Conservation (phyloP, 2,888 invertebrate genomes). For the Pyrocoelia pectoralis region DNA sequence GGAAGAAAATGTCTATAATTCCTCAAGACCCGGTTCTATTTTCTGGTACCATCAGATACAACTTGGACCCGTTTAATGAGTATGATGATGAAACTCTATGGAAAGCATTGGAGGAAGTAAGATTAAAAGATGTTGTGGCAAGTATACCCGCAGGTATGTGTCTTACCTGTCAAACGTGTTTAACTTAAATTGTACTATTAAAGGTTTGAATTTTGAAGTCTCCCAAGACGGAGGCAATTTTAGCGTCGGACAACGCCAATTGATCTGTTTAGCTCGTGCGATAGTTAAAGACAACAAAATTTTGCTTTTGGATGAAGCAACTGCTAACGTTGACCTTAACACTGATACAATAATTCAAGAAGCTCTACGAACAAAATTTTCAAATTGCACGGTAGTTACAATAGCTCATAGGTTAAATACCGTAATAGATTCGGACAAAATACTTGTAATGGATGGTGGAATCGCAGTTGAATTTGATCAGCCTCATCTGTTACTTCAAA, state of each 20-base stretch:
- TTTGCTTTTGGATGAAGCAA: constrained; percentile 69
- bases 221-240: constrained; percentile 67
- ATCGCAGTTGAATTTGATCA: constrained; percentile 62
- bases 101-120: constrained; percentile 82
- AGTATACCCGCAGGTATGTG: constrained; percentile 74
- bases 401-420: constrained; percentile 86
- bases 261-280: constrained; percentile 73
- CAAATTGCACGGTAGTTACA: constrained; percentile 79
- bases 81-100: constrained; percentile 81
- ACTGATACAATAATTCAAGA: constrained; percentile 80
- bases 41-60: not conserved
- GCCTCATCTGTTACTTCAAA: constrained; percentile 56
- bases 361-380: constrained; percentile 78
- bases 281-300: constrained; percentile 58
- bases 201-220: constrained; percentile 71
- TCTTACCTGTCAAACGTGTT: constrained; percentile 47
- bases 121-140: constrained; percentile 36
- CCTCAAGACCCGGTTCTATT: not conserved
- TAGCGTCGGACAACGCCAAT: constrained; percentile 65
- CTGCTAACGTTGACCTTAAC: constrained; percentile 79
- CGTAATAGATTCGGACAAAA: constrained; percentile 85
- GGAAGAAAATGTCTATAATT: constrained; percentile 51
- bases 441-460: constrained; percentile 68
- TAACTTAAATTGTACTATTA: constrained; percentile 62
- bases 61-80: constrained; percentile 59